A percentile compares a stretch with the other conserved stretches of the same genome.
phyloP scores from a whole-genome alignment of 2,113 vertebrate species.

The Caracal caracal region DNA sequence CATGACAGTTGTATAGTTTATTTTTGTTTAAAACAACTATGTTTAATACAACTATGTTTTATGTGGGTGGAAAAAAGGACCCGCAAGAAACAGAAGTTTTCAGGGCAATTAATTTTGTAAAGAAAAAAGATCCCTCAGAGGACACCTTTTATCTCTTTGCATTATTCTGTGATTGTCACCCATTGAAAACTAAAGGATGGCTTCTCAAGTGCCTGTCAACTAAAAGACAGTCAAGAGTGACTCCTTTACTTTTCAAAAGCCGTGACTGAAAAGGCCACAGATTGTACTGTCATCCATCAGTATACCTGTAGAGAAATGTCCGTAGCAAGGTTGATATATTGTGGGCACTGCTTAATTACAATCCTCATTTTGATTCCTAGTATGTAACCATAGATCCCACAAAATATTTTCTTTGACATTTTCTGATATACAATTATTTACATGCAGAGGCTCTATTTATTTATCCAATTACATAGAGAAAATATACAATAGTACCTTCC shows the following conservation, averaged over 20 bases:
- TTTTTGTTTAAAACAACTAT: neutral
- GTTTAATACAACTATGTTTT: neutral
- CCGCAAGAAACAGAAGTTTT: neutral
- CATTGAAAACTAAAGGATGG: slow-evolving; percentile 33
- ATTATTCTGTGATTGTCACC: neutral
- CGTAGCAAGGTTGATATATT: neutral
- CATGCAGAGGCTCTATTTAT: neutral
- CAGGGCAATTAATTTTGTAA: neutral
- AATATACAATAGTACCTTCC: neutral
- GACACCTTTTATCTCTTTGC: neutral
- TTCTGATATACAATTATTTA: neutral
- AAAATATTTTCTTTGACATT: neutral
- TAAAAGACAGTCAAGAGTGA: neutral
- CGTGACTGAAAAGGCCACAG: neutral
- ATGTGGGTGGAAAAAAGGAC: neutral
- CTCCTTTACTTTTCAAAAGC: neutral
- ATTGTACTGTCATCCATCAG: neutral
- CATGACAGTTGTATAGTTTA: neutral
- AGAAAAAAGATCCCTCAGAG: neutral
- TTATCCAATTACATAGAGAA: neutral
- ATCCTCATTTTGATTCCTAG: neutral
- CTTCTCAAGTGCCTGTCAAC: neutral
- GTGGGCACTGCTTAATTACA: neutral
- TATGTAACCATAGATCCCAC: neutral
- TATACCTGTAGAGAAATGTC: neutral